phyloP scores from a whole-genome alignment of 2,113 vertebrate species.

The Balaenoptera acutorostrata region DNA sequence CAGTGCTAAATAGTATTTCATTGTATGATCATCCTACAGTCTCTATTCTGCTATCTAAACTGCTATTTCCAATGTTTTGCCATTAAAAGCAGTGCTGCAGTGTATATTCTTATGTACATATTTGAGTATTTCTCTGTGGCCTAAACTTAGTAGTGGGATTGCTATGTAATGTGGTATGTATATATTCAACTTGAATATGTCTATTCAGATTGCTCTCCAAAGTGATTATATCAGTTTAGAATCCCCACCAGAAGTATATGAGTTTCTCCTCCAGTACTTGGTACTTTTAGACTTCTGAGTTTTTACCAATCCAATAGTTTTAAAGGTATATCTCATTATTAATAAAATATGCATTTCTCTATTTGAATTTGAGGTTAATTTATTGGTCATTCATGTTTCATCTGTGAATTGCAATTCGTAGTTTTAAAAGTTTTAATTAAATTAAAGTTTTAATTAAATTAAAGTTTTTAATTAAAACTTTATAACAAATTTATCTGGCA shows the following conservation, averaged over 20 bases:
- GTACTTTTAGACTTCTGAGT: background rate
- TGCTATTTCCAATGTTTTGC: background rate
- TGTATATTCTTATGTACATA: background rate
- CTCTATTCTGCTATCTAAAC: background rate
- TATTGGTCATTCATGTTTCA: background rate
- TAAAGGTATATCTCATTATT: background rate
- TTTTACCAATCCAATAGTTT: background rate
- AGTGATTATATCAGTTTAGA: background rate
- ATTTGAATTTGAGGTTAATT: background rate
- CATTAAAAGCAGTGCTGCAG: background rate
- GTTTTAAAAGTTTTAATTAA: no score
- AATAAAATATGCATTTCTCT: background rate
- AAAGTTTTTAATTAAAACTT: background rate
- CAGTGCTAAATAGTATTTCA: background rate
- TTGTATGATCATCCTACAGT: background rate
- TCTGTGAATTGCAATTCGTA: background rate
- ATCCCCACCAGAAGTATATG: background rate
- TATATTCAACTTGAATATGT: background rate
- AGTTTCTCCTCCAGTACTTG: background rate
- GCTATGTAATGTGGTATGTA: background rate
- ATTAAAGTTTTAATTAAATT: no score
- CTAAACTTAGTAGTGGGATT: background rate
- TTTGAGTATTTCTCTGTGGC: background rate
- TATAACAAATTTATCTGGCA: background rate
- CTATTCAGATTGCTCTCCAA: background rate